phyloP scores from a whole-genome alignment of 1,140 invertebrate species.

The Oncopodura yosiiana region DNA sequence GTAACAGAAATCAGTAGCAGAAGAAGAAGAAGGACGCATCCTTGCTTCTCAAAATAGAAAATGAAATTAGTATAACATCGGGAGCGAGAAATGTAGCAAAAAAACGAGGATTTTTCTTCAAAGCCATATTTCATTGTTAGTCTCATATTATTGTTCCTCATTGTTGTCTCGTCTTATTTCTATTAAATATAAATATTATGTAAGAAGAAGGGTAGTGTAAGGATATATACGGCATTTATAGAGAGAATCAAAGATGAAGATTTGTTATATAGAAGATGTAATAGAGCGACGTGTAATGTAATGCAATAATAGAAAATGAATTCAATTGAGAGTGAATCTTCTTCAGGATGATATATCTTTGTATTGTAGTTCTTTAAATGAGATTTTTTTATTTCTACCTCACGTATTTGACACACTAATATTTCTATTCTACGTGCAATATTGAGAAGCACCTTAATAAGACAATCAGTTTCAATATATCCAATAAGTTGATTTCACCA shows the following conservation, averaged over 20 bases:
- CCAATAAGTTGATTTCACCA: background rate
- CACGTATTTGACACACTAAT: too few relatives aligned
- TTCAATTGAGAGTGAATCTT: slow-evolving; percentile 21
- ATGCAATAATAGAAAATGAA: slow-evolving; percentile 1
- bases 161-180: too few relatives aligned
- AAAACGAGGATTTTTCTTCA: too few relatives aligned
- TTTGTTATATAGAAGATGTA: background rate
- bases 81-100: slow-evolving; percentile 23
- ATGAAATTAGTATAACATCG: slow-evolving; percentile 25
- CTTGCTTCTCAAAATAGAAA: slow-evolving; percentile 25
- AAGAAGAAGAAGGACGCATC: too few relatives aligned
- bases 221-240: too few relatives aligned
- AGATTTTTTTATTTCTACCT: background rate
- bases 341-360: background rate
- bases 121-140: too few relatives aligned
- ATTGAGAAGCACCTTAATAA: background rate
- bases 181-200: too few relatives aligned
- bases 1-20: too few relatives aligned
- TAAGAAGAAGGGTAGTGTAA: too few relatives aligned
- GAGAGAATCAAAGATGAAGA: too few relatives aligned
- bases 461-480: background rate
- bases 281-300: slow-evolving; percentile 10
- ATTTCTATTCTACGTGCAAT: background rate
- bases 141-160: too few relatives aligned
- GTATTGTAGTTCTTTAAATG: background rate